Evolutionary conservation across 2,113 vertebrate species (phyloP).

Genomic region (Microcebus lehilahytsara): DNA sequence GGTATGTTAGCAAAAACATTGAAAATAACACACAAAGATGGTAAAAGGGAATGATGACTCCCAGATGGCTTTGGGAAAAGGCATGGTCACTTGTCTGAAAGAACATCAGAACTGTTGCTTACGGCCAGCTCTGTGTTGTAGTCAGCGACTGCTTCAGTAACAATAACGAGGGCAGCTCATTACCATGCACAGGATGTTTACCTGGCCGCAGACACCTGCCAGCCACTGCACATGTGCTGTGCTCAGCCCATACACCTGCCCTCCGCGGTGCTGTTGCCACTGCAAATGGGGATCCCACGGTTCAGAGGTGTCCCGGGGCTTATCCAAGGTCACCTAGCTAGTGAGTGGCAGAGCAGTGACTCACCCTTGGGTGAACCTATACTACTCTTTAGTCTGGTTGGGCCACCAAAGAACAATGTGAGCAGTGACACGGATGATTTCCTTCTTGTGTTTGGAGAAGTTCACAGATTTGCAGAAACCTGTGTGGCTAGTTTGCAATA

Average conservation of each 20-base stretch:
- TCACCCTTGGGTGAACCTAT: background rate
- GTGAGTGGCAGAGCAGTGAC: background rate
- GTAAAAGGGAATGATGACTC: background rate
- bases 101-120: background rate
- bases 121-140: background rate
- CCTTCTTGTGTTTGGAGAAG: background rate
- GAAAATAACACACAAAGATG: background rate
- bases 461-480: background rate
- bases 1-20: slow-evolving; percentile 34
- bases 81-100: background rate
- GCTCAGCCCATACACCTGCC: background rate
- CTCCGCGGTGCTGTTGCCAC: background rate
- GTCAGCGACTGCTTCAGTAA: background rate
- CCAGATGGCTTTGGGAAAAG: background rate
- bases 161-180: fast-evolving
- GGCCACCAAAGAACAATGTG: background rate
- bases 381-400: background rate
- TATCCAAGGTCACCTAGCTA: background rate
- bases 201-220: background rate
- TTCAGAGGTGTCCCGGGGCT: background rate
- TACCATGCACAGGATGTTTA: fast-evolving
- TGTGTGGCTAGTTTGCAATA: background rate
- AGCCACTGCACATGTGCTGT: fast-evolving
- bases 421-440: background rate
- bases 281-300: background rate